These are phyloP conservation scores for Lithophane socia DNA, from an alignment of 2,888 invertebrate genomes.

Conservation along the genomic window DNA sequence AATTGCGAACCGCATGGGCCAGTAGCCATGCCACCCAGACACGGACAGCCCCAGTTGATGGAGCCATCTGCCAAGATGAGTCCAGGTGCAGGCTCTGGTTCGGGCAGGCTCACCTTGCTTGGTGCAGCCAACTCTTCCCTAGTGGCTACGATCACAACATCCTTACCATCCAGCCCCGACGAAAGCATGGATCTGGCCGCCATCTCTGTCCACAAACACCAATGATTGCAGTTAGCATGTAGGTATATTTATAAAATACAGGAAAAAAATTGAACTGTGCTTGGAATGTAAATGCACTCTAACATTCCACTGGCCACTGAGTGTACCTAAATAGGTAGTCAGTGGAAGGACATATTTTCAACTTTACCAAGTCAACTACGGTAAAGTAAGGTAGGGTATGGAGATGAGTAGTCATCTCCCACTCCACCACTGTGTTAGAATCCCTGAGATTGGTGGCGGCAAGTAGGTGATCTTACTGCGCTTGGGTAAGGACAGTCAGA, in stretches of 20 bases:
- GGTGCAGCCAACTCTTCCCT: conserved; percentile 94
- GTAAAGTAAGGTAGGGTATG: not conserved
- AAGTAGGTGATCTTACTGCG: conserved; percentile 8
- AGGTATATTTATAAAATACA: not conserved
- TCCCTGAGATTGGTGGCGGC: not conserved
- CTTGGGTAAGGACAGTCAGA: not conserved
- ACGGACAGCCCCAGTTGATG: conserved; percentile 99
- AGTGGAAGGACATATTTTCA: not conserved
- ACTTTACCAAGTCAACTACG: not conserved
- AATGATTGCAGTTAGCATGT: not conserved
- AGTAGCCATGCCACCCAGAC: conserved; percentile 99
- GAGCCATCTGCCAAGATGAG: conserved; percentile 95
- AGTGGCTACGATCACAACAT: conserved; percentile 95
- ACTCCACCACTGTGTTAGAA: too few species aligned
- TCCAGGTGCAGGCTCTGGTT: conserved; percentile 94
- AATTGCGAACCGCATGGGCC: conserved; percentile 98
- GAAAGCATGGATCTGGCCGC: conserved; percentile 55
- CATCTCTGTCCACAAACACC: conserved; percentile 39
- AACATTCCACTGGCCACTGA: too few species aligned
- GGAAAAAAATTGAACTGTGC: not conserved
- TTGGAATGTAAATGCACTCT: too few species aligned
- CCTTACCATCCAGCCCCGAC: conserved; percentile 89
- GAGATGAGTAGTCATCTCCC: too few species aligned
- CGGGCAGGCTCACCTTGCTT: conserved; percentile 92
- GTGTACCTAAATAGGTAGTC: not conserved